A percentile compares a stretch with the other conserved stretches of the same genome.
Conservation (phyloP, 1,140 invertebrate species). For the Aphelenchoides fujianensis region DNA sequence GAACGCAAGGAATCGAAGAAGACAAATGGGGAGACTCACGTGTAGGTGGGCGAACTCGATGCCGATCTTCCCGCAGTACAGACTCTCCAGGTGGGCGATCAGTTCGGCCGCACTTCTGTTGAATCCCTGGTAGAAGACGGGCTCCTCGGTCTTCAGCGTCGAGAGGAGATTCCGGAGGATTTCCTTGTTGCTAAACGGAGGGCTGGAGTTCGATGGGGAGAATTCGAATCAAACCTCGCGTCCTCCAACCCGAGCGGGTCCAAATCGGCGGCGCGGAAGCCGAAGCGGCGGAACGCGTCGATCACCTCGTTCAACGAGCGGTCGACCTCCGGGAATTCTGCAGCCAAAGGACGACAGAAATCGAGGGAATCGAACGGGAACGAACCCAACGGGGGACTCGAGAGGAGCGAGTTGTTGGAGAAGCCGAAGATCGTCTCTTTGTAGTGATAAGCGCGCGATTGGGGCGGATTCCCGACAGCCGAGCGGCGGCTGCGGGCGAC, state of each 20-base stretch:
- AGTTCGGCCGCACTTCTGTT: constrained; percentile 70
- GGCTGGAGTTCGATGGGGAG: too few species aligned
- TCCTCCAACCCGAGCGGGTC: constrained; percentile 68
- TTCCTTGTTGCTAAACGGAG: constrained; percentile 23
- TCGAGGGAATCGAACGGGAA: not conserved
- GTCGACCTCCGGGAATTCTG: constrained; percentile 14
- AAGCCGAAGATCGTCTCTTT: constrained; percentile 12
- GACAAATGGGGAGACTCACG: constrained; percentile 69
- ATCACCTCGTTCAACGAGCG: not conserved
- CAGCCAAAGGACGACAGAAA: constrained; percentile 5
- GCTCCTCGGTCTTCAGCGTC: constrained; percentile 27
- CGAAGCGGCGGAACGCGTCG: constrained; percentile 72
- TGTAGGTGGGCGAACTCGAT: constrained; percentile 77
- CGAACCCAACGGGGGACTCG: not conserved
- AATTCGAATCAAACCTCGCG: not conserved
- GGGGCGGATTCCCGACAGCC: not conserved
- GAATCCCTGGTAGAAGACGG: constrained; percentile 69
- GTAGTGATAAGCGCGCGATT: constrained; percentile 6
- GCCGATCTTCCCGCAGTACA: constrained; percentile 70
- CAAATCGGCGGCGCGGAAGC: constrained; percentile 71
- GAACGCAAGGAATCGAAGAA: too few species aligned
- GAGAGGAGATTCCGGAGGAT: constrained; percentile 3
- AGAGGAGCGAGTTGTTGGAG: not conserved
- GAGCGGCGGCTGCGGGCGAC: not conserved
- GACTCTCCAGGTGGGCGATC: constrained; percentile 67